Evolutionary conservation across 2,888 invertebrate genomes (phyloP).

Genomic region (Leptogaster cylindrica): DNA sequence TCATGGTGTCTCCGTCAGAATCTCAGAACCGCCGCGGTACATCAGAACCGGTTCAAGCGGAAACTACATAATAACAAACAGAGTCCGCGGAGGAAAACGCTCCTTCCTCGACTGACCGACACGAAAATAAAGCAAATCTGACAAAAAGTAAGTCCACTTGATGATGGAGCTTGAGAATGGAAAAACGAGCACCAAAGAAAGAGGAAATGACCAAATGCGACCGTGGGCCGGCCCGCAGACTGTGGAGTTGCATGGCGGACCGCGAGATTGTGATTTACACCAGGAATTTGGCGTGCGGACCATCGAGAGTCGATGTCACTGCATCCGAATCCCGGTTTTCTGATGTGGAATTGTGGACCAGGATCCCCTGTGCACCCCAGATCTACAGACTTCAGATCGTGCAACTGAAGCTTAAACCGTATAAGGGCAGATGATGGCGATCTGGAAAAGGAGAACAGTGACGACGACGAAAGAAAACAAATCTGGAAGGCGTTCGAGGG

Average conservation of each 20-base stretch:
- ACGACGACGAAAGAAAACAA: background rate
- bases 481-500: background rate
- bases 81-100: slow-evolving; percentile 31
- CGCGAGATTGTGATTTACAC: slow-evolving; percentile 16
- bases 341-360: background rate
- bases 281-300: slow-evolving; percentile 5
- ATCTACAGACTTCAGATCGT: slow-evolving; percentile 13
- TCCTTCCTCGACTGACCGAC: slow-evolving; percentile 2
- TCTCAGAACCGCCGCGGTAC: background rate
- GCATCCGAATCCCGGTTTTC: background rate
- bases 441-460: background rate
- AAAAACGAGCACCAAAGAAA: slow-evolving; percentile 17
- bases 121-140: background rate
- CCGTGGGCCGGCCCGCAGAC: background rate
- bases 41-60: slow-evolving; percentile 62
- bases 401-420: slow-evolving; percentile 15
- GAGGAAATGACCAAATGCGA: slow-evolving; percentile 29
- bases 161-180: background rate
- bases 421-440: slow-evolving; percentile 36
- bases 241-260: background rate
- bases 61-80: slow-evolving; percentile 57
- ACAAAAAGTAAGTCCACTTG: slow-evolving; percentile 18
- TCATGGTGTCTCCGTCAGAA: slow-evolving; percentile 8
- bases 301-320: slow-evolving; percentile 2
- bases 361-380: too few relatives aligned